A percentile compares a stretch with the other conserved stretches of the same genome.
These are phyloP conservation scores for Heliconius sara DNA, from an alignment of 2,888 invertebrate species.

Conservation along the genomic window DNA sequence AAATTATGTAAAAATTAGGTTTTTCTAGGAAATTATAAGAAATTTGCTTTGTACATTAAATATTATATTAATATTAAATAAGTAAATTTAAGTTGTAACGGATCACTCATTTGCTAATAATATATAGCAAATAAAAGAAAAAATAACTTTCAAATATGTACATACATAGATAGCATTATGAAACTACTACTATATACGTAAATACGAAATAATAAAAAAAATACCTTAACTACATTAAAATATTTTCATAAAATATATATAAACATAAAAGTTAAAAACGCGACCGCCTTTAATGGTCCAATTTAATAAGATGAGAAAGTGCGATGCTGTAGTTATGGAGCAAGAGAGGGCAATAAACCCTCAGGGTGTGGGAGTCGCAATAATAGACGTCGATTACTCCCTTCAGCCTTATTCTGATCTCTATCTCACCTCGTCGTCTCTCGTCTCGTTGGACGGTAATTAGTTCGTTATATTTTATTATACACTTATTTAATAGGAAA, in stretches of 20 bases:
- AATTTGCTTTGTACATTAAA: not conserved
- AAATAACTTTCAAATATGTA: no score
- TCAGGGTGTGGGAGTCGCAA: conserved; percentile 70
- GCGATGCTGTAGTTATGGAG: conserved; percentile 27
- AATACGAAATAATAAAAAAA: not conserved
- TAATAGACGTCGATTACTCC: conserved; percentile 67
- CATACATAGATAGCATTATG: no score
- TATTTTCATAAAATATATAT: not conserved
- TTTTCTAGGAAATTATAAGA: not conserved
- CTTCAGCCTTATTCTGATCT: conserved; percentile 56
- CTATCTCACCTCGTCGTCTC: conserved; percentile 41
- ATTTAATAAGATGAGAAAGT: conserved; percentile 35
- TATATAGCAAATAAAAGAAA: no score
- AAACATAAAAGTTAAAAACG: not conserved
- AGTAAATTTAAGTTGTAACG: no score
- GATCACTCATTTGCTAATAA: no score
- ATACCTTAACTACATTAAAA: not conserved
- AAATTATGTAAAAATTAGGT: not conserved
- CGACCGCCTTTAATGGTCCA: not conserved
- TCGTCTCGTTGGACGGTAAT: not conserved
- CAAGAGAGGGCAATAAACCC: conserved; percentile 69
- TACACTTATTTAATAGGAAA: not conserved
- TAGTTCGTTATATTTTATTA: not conserved
- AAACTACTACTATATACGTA: no score
- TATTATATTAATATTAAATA: not conserved